Conservation (phyloP, 2,113 vertebrate species). For the Oreochromis aureus region DNA sequence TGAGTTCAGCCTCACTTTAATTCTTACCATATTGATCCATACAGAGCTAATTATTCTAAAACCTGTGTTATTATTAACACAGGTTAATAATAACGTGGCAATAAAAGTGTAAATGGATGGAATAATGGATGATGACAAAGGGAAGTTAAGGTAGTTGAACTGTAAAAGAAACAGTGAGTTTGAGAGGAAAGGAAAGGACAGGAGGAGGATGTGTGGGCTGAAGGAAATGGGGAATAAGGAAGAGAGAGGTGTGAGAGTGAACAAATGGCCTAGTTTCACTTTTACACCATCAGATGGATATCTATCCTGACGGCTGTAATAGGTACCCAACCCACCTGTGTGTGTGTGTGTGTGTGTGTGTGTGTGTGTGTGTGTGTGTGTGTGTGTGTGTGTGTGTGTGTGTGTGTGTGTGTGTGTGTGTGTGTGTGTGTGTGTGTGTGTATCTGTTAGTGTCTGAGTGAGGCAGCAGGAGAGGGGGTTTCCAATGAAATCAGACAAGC, state of each 20-base stretch:
- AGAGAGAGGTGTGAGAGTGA: constrained; percentile 24
- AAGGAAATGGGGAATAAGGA: neutral
- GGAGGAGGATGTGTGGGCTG: neutral
- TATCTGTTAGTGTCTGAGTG: neutral
- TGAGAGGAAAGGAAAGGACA: neutral
- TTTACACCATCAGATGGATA: constrained; percentile 52
- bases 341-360: neutral
- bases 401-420: neutral
- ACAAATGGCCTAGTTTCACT: constrained; percentile 45
- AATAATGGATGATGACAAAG: neutral
- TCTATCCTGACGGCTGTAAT: constrained; percentile 50
- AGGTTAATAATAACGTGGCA: neutral
- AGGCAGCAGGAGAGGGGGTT: neutral
- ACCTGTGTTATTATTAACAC: neutral
- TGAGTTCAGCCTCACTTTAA: neutral
- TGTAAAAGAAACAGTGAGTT: neutral
- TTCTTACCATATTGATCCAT: neutral
- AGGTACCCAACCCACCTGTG: constrained; percentile 19
- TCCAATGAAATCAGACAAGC: constrained; percentile 54
- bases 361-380: too few species aligned
- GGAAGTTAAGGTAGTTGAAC: neutral
- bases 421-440: neutral
- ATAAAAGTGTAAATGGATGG: neutral
- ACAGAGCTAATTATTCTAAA: neutral
- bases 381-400: neutral